Percentiles rank a stretch among this genome's conserved stretches.
Conservation (phyloP, 2,888 invertebrate species). For the Hololepta plana region DNA sequence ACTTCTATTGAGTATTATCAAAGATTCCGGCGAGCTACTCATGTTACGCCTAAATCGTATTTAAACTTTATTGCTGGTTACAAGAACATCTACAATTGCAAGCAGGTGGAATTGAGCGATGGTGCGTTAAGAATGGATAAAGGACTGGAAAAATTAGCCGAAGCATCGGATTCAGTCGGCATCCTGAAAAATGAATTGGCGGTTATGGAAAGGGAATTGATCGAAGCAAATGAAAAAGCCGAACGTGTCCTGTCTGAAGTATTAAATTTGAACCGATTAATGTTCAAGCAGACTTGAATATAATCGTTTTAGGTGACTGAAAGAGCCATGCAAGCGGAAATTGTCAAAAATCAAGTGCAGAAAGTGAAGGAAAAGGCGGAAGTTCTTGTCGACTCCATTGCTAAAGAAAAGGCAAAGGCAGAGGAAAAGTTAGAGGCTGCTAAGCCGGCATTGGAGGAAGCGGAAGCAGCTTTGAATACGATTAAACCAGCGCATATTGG, state of each 20-base stretch:
- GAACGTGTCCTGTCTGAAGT: conserved; percentile 66
- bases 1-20: conserved; percentile 78
- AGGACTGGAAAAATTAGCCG: conserved; percentile 84
- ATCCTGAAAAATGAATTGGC: conserved; percentile 80
- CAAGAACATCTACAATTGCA: conserved; percentile 81
- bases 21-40: conserved; percentile 80
- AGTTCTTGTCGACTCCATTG: conserved; percentile 67
- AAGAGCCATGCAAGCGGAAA: conserved; percentile 87
- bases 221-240: conserved; percentile 82
- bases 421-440: conserved; percentile 90
- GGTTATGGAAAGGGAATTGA: conserved; percentile 86
- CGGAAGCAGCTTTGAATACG: conserved; percentile 85
- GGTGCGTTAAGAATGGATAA: conserved; percentile 90
- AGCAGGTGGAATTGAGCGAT: conserved; percentile 75
- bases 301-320: conserved; percentile 49
- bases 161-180: conserved; percentile 87
- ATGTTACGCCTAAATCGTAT: conserved; percentile 95
- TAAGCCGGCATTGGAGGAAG: conserved; percentile 88
- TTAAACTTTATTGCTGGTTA: conserved; percentile 89
- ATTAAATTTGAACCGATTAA: conserved; percentile 5
- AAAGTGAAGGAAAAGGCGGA: conserved; percentile 94
- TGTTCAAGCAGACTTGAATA: background rate
- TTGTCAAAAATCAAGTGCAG: conserved; percentile 88
- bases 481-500: conserved; percentile 92
- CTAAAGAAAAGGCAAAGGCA: conserved; percentile 77